Evolutionary conservation across 2,888 invertebrate species (phyloP), one percentile per base, ranked within the genome.

Genomic region (Beris morrisii): DNA sequence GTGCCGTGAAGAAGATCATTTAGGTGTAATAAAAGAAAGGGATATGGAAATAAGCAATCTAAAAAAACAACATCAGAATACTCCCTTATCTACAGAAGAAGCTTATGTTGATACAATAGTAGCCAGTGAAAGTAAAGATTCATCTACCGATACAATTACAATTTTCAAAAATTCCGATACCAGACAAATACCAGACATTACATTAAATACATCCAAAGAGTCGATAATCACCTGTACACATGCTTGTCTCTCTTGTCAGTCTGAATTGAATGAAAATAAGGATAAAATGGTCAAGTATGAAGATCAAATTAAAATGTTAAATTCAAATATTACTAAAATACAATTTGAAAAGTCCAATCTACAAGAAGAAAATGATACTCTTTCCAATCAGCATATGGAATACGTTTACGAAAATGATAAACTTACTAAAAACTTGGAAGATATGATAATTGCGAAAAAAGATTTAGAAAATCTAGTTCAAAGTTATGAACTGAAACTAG

Each of bases 371-470:
- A 83, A 84, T 72, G 83, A 84, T 70, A 77, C 79, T 55, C 76
- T 87, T 30, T 86, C 87, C 0, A 83, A 80, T 46, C 82, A 85
- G 74, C 71, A 88, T 3, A 83, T 86, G 77, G 87, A 87, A 55
- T 83, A 77, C 67, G 80, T 86, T 59, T 82, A 84, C 63, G 87
- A 87, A 70, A 78, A 77, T 15, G 85, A 86, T 58, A 73, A 75
- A 38, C 75, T 86, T 4, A 83, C 78, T 67, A 43, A 45, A 56
- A 59, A 58, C 32, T 28, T 5, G 45, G 31, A 48, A 46, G 44
- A 30, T 28, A 28, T 38, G 5, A 13, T 32, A 65, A 30, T 11
- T 5, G 38, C n/a, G 5, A 30, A 53, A 13, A 31, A 30, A 45
- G 52, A 59, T 3, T 13, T 54, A 30, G 44, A 55, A 55, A 6